phyloP scores from a whole-genome alignment of 2,113 vertebrate species.

The Coryphaenoides rupestris region DNA sequence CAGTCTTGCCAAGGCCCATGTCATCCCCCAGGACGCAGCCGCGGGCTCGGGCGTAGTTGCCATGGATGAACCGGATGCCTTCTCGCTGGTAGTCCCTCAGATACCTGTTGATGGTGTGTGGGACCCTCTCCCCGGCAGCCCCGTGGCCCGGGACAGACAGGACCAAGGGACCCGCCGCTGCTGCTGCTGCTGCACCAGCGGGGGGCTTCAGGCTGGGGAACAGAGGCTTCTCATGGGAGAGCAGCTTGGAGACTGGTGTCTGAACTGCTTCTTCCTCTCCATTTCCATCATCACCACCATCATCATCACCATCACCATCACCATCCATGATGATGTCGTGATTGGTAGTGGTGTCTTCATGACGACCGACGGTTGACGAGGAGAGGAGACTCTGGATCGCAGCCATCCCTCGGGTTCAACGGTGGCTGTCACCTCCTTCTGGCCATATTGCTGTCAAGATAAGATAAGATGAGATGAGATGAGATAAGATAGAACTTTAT shows the following conservation, averaged over 20 bases:
- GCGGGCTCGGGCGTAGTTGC: constrained; percentile 74
- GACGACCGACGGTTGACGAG: constrained; percentile 41
- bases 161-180: constrained; percentile 68
- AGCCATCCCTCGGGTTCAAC: constrained; percentile 69
- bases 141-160: constrained; percentile 69
- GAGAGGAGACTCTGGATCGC: constrained; percentile 68
- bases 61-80: constrained; percentile 84
- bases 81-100: constrained; percentile 92
- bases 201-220: constrained; percentile 74
- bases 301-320: constrained; percentile 41
- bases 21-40: constrained; percentile 96
- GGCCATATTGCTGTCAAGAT: constrained; percentile 62
- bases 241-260: constrained; percentile 63
- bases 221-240: constrained; percentile 80
- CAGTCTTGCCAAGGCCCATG: constrained; percentile 97
- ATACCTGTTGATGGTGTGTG: constrained; percentile 93
- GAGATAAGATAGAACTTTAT: too few relatives aligned
- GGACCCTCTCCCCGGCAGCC: constrained; percentile 73
- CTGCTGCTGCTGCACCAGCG: too few relatives aligned
- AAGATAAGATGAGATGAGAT: too few relatives aligned
- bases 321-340: constrained; percentile 56
- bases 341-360: constrained; percentile 52
- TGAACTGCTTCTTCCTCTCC: constrained; percentile 39
- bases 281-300: constrained; percentile 30
- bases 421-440: constrained; percentile 61